Evolutionary conservation across 2,888 invertebrate genomes (phyloP).

Genomic region (Cheiracanthium punctorium): DNA sequence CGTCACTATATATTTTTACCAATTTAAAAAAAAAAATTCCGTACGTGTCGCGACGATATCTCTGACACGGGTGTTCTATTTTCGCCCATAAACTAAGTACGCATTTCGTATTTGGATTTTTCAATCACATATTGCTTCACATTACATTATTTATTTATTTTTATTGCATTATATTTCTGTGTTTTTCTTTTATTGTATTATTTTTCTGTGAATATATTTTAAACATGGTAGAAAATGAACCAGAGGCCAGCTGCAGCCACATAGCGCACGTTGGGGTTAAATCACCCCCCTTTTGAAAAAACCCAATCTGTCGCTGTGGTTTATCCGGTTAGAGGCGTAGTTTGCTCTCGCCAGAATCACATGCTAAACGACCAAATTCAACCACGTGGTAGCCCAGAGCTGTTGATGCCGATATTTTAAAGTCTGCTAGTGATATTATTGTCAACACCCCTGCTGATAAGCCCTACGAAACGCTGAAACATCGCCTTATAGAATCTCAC

Average conservation of each 20-base stretch:
- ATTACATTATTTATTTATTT: no score
- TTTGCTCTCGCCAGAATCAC: not conserved
- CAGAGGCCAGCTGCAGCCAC: not conserved
- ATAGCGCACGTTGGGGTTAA: not conserved
- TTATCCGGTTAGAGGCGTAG: not conserved
- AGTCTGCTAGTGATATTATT: not conserved
- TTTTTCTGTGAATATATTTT: no score
- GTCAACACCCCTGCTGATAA: not conserved
- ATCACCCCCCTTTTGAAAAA: conserved; percentile 22
- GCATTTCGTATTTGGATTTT: no score
- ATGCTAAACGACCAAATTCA: not conserved
- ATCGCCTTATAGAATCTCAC: not conserved
- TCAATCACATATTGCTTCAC: no score
- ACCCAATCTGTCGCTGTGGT: not conserved
- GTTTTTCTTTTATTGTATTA: no score
- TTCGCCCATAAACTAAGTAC: no score
- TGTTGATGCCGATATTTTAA: not conserved
- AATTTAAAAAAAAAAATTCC: no score
- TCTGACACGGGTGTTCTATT: no score
- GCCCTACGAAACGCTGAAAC: not conserved
- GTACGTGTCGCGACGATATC: no score
- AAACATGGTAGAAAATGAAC: no score
- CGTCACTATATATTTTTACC: no score
- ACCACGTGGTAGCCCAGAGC: conserved; percentile 1
- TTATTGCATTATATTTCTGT: no score